phyloP scores from a whole-genome alignment of 1,140 invertebrate genomes.

The Drosophila triauraria region DNA sequence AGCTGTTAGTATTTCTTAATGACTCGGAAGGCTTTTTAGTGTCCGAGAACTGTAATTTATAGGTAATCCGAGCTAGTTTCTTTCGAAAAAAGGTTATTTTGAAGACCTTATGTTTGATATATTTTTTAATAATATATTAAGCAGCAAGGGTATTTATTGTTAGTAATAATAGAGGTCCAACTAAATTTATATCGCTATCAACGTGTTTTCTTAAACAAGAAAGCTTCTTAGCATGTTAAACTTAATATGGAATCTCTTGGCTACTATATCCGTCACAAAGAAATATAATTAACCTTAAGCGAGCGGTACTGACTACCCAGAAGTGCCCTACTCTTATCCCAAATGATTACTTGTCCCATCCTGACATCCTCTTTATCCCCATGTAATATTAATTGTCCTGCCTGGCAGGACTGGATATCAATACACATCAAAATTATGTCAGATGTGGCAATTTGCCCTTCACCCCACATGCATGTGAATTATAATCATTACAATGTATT shows the following conservation, averaged over 20 bases:
- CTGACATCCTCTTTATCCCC: slow-evolving; percentile 6
- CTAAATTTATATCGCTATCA: background rate
- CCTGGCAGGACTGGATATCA: slow-evolving; percentile 23
- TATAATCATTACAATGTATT: slow-evolving; percentile 38
- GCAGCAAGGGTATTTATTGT: too few relatives aligned
- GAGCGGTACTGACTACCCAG: background rate
- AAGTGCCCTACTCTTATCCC: background rate
- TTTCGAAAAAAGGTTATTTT: too few relatives aligned
- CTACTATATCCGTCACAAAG: background rate
- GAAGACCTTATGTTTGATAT: too few relatives aligned
- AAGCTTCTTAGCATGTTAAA: background rate
- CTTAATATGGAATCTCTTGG: too few relatives aligned
- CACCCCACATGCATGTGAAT: slow-evolving; percentile 6
- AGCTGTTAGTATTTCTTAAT: background rate
- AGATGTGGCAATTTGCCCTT: slow-evolving; percentile 40
- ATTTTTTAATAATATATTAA: too few relatives aligned
- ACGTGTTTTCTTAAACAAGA: background rate
- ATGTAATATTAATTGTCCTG: slow-evolving; percentile 27
- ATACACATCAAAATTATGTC: slow-evolving; percentile 45
- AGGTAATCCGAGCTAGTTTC: background rate
- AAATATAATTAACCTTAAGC: too few relatives aligned
- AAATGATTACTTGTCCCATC: slow-evolving; percentile 2
- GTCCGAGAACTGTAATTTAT: background rate
- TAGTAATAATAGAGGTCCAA: too few relatives aligned
- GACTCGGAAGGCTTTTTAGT: background rate